Percentiles rank a stretch among this genome's conserved stretches.
These are phyloP conservation scores for Caiman crocodilus DNA, from an alignment of 2,797 vertebrate species.

Conservation along the genomic window DNA sequence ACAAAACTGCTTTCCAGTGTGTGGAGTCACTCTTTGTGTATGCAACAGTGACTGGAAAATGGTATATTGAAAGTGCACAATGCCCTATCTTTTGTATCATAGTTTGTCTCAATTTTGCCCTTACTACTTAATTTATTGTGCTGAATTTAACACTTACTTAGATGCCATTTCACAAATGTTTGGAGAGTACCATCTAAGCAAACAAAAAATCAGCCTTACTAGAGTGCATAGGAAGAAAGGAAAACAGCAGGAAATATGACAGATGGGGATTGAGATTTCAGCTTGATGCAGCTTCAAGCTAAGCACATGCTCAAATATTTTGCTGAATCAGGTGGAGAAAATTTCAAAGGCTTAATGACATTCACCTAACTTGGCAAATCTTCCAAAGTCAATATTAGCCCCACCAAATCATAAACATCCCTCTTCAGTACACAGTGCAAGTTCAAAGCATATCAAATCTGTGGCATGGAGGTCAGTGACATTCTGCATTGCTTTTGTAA, in stretches of 20 bases:
- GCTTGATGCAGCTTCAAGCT: background rate
- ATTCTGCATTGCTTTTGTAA: too few species aligned
- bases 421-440: background rate
- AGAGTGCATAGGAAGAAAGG: background rate
- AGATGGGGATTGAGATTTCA: background rate
- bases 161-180: background rate
- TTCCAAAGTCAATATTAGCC: rapidly evolving
- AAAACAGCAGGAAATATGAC: background rate
- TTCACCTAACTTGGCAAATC: background rate
- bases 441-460: too few species aligned
- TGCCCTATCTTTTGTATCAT: background rate
- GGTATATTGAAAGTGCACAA: background rate
- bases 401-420: background rate
- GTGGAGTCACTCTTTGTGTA: background rate
- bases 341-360: background rate
- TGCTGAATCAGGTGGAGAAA: background rate
- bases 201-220: background rate
- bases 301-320: background rate
- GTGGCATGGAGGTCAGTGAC: too few species aligned
- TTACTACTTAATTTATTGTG: background rate
- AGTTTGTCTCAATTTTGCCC: background rate
- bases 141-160: background rate
- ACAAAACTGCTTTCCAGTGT: background rate
- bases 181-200: background rate
- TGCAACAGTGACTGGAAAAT: background rate